phyloP scores from a whole-genome alignment of 64 coral and sea anemone species.

The Actinia equina region DNA sequence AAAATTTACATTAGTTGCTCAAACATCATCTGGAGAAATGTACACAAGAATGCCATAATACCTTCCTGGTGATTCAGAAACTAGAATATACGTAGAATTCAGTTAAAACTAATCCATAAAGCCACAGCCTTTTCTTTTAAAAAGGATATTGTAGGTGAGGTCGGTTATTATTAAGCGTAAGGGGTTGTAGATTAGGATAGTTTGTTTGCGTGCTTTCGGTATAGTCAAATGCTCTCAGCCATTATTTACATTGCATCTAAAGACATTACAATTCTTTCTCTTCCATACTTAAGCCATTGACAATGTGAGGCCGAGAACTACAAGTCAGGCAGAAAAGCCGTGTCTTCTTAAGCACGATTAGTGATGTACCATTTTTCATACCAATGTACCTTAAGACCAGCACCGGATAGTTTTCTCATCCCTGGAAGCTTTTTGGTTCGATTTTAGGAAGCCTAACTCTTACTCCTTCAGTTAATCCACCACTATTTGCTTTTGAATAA shows the following conservation, averaged over 20 bases:
- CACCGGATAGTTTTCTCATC: slow-evolving; percentile 28
- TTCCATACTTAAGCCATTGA: too few relatives aligned
- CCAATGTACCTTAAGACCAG: slow-evolving; percentile 22
- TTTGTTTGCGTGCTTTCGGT: not conserved
- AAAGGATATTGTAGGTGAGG: too few relatives aligned
- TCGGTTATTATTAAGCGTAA: too few relatives aligned
- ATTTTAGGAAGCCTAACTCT: slow-evolving; percentile 11
- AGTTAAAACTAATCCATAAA: too few relatives aligned
- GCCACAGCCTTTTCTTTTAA: too few relatives aligned
- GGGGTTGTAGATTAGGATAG: too few relatives aligned
- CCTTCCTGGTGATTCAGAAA: too few relatives aligned
- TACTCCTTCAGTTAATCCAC: not conserved
- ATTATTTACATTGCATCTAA: not conserved
- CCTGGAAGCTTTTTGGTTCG: not conserved
- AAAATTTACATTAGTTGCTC: too few relatives aligned
- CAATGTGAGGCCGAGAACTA: not conserved
- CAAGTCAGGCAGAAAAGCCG: not conserved
- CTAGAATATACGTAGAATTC: too few relatives aligned
- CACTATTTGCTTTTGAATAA: not conserved
- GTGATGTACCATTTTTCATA: slow-evolving; percentile 53
- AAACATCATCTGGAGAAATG: too few relatives aligned
- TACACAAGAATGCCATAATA: too few relatives aligned
- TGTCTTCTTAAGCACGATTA: not conserved
- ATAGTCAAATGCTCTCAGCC: not conserved
- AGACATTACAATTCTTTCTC: not conserved